These are phyloP conservation scores for Nycticryphes semicollaris DNA, from an alignment of 2,113 vertebrate species.

Conservation along the genomic window DNA sequence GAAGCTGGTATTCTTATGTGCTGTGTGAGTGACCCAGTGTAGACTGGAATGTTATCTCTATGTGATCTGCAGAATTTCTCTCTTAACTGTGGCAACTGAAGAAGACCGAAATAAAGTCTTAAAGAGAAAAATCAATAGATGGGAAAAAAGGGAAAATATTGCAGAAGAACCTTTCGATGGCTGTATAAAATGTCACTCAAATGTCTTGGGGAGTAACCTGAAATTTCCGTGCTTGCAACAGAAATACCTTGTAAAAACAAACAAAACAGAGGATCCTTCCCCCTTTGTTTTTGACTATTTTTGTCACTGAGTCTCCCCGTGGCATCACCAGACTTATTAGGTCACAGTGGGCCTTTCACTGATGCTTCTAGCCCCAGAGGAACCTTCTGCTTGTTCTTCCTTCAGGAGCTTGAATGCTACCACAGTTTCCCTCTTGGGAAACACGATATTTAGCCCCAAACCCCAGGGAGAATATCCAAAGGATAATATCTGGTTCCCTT, in stretches of 20 bases:
- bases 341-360: not conserved
- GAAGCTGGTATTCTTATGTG: constrained; percentile 71
- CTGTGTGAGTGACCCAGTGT: constrained; percentile 70
- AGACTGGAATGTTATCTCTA: constrained; percentile 72
- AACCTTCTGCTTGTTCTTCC: not conserved
- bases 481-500: not conserved
- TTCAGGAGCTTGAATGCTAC: not conserved
- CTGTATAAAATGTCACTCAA: not conserved
- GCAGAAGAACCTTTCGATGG: constrained; percentile 54
- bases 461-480: not conserved
- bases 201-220: not conserved
- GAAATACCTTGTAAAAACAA: not conserved
- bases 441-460: not conserved
- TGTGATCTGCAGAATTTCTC: constrained; percentile 74
- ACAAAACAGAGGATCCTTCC: not conserved
- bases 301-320: not conserved
- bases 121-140: constrained; percentile 78
- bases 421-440: not conserved
- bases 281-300: not conserved
- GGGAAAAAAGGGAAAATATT: constrained; percentile 43
- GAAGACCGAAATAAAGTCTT: constrained; percentile 78
- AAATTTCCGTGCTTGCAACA: not conserved
- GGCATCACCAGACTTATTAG: not conserved
- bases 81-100: constrained; percentile 69
- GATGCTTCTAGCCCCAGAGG: not conserved